Conservation (phyloP, 2,888 invertebrate genomes). For the Trimorus sp. region DNA sequence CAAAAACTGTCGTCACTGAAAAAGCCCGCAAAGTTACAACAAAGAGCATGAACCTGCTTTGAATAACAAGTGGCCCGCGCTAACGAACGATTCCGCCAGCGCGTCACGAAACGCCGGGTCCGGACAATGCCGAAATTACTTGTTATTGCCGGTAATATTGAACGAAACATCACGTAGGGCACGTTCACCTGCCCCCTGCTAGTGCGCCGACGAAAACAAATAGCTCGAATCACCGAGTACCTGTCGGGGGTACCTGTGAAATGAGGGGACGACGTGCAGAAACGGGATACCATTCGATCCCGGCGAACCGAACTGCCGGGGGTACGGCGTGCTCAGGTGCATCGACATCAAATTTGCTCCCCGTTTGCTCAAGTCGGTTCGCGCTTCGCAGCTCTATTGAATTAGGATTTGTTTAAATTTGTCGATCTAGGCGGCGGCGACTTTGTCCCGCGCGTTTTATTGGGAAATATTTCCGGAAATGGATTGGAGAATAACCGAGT, state of each 20-base stretch:
- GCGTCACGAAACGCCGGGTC: constrained; percentile 51
- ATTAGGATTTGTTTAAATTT: constrained; percentile 47
- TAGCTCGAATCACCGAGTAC: constrained; percentile 50
- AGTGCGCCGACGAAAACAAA: constrained; percentile 59
- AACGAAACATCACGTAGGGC: constrained; percentile 51
- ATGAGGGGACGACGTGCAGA: constrained; percentile 45
- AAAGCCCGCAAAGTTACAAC: constrained; percentile 23
- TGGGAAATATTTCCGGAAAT: constrained; percentile 11
- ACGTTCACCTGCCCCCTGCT: constrained; percentile 52
- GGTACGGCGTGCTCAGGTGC: constrained; percentile 65
- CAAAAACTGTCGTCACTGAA: neutral
- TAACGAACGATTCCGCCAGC: constrained; percentile 46
- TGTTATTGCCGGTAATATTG: constrained; percentile 54
- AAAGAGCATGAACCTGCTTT: constrained; percentile 43
- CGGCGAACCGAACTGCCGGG: constrained; percentile 44
- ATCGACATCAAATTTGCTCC: constrained; percentile 56
- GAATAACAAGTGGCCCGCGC: constrained; percentile 46
- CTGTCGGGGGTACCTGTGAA: constrained; percentile 56
- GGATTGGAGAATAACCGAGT: neutral
- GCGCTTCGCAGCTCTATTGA: neutral
- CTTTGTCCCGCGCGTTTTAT: constrained; percentile 1
- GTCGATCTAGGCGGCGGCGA: constrained; percentile 6
- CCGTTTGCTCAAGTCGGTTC: constrained; percentile 46
- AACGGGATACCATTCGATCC: constrained; percentile 46
- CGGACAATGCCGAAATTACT: constrained; percentile 56